Conservation (phyloP, 2,113 vertebrate species). For the Anthoscopus minutus region DNA sequence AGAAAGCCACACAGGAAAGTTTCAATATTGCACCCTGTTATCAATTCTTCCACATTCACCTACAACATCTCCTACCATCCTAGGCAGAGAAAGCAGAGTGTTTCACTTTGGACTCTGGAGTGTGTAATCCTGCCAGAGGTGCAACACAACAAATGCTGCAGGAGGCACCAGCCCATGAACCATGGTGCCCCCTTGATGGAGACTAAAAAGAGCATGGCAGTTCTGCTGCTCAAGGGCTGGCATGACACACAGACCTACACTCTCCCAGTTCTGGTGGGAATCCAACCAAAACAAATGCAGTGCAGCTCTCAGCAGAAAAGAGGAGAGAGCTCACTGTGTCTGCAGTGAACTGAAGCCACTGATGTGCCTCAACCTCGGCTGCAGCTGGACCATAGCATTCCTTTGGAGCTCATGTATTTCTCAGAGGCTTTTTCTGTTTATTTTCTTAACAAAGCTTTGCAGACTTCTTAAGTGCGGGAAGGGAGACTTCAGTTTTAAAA, state of each 20-base stretch:
- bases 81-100: background rate
- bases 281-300: background rate
- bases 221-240: background rate
- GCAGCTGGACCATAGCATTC: background rate
- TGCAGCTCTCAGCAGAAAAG: background rate
- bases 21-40: background rate
- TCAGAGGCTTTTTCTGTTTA: background rate
- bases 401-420: background rate
- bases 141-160: background rate
- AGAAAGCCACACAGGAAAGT: background rate
- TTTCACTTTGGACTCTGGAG: background rate
- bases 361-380: background rate
- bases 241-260: background rate
- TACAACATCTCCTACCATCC: background rate
- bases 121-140: background rate
- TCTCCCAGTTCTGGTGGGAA: background rate
- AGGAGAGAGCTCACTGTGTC: background rate
- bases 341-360: background rate
- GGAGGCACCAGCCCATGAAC: background rate
- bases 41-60: background rate
- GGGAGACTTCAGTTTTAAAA: background rate
- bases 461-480: background rate
- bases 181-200: background rate
- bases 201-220: background rate
- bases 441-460: slow-evolving; percentile 20